Evolutionary conservation across 1,140 invertebrate species (phyloP), one percentile per base, ranked within the genome.

Genomic region (Drosophila pachea): DNA sequence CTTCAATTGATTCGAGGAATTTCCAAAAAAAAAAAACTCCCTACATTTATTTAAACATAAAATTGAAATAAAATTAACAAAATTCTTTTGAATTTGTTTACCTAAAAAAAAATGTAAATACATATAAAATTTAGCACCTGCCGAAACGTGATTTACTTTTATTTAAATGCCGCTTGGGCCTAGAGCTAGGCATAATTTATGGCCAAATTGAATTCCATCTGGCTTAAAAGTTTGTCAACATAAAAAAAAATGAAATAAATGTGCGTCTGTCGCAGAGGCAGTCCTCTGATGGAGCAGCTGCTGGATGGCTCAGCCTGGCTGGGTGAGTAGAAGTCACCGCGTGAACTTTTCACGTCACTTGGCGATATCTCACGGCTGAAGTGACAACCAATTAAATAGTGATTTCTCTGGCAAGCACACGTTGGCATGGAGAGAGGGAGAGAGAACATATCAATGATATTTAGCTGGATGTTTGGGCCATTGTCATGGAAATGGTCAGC

Each of bases 311-410:
- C 4, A 8, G 38, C 40, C 22, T 22, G 22, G 3, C 22, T 22
- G 22, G 22, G 22, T 3, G 22, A 22, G 22, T 22, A 22, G 33
- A 42, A 47, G 8, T 42, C 66, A 16, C 60, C 56, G 52, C 60
- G 38, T 69, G 53, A 69, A 58, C 52, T 58, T 53, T 16, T 16
- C 47, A n/a, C 31, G 56, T 52, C 67, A 38, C 45, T 58, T 12
- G 16, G 12, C 16, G 31, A 33, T 62, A 38, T 11, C 47, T 65
- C 53, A 66, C 55, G 60, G 60, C 62, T 71, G 62, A 84, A 74
- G 76, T 79, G 81, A 83, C 79, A 83, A 86, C 72, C 79, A 83
- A 84, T 84, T 83, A 83, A 84, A 84, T 76, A 79, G 50, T 52
- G 58, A 83, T 83, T 58, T 82, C 73, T 67, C 76, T 73, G 67